Conservation (phyloP, 2,888 invertebrate species). For the Polymixis lichenea region DNA sequence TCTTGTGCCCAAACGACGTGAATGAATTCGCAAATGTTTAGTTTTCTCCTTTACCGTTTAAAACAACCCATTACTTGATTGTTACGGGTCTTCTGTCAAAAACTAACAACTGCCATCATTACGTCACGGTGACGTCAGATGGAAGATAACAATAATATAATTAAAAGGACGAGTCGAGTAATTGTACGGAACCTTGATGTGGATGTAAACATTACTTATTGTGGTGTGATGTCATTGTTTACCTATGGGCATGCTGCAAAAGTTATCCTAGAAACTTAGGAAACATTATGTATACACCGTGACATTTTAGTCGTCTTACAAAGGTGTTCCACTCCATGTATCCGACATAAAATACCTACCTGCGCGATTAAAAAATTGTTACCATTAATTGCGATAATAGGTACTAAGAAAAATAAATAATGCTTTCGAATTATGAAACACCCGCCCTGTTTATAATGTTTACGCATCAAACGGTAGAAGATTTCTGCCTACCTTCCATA, state of each 20-base stretch:
- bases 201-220: constrained; percentile 20
- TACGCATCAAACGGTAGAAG: too few species aligned
- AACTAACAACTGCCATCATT: background rate
- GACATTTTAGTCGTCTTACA: too few species aligned
- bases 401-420: too few species aligned
- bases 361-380: too few species aligned
- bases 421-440: too few species aligned
- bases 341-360: too few species aligned
- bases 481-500: too few species aligned
- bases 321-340: too few species aligned
- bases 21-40: background rate
- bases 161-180: constrained; percentile 26
- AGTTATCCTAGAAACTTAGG: background rate
- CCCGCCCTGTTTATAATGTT: too few species aligned
- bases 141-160: constrained; percentile 39
- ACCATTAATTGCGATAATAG: too few species aligned
- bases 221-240: constrained; percentile 12
- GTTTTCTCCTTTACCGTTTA: background rate
- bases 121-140: constrained; percentile 12
- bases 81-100: background rate
- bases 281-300: too few species aligned
- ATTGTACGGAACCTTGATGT: constrained; percentile 36
- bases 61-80: background rate
- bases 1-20: background rate
- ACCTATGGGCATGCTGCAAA: background rate